Percentiles rank a stretch among this genome's conserved stretches.
Conservation (phyloP, 2,113 vertebrate genomes). For the Malaclemys terrapin region DNA sequence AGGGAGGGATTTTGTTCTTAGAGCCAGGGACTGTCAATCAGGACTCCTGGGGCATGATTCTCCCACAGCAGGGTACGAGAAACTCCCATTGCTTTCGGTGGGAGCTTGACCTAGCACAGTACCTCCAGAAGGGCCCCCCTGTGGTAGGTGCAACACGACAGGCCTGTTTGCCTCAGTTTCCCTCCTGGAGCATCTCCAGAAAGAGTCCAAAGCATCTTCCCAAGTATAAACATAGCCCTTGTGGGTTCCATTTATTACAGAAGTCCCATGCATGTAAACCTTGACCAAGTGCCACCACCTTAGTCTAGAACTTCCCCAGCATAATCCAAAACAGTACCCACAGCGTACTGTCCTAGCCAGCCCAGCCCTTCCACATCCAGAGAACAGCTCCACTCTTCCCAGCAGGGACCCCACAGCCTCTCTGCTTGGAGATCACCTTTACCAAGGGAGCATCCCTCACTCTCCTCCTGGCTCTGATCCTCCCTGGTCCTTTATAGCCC, state of each 20-base stretch:
- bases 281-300: neutral
- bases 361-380: neutral
- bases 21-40: neutral
- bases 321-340: neutral
- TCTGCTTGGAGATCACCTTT: neutral
- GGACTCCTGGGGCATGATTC: accelerated
- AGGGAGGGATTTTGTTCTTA: neutral
- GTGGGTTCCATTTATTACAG: neutral
- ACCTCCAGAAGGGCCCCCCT: neutral
- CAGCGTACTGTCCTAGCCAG: neutral
- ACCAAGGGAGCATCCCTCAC: neutral
- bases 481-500: neutral
- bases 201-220: neutral
- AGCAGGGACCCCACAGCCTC: neutral
- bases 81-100: neutral
- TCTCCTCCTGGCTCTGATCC: neutral
- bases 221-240: neutral
- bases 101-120: neutral
- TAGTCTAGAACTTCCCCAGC: neutral
- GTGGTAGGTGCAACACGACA: neutral
- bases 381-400: neutral
- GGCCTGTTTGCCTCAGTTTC: neutral
- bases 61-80: neutral
- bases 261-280: neutral
- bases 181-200: too few relatives aligned